Conservation (phyloP, 2,888 invertebrate species). For the Rhagium mordax region DNA sequence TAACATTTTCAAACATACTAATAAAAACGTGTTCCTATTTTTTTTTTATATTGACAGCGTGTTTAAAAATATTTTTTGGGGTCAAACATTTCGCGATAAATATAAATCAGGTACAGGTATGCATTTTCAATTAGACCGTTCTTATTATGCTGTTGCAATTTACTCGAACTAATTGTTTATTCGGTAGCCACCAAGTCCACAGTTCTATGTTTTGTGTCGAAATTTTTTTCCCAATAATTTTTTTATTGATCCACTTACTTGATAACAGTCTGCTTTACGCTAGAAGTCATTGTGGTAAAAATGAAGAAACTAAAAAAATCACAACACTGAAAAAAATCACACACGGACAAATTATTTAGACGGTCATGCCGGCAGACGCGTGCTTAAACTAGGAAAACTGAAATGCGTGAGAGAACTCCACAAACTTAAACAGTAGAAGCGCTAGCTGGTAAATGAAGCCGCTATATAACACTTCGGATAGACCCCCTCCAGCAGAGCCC, state of each 20-base stretch:
- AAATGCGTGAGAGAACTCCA: conserved; percentile 42
- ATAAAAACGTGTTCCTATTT: too few species aligned
- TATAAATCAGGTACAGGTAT: neutral
- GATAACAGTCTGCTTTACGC: conserved; percentile 73
- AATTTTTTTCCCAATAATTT: neutral
- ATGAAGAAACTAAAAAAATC: conserved; percentile 35
- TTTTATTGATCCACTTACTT: conserved; percentile 68
- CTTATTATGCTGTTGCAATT: neutral
- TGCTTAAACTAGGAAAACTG: conserved; percentile 38
- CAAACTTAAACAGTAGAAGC: conserved; percentile 50
- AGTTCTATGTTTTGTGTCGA: neutral
- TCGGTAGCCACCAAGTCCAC: neutral
- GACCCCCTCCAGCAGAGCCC: conserved; percentile 43
- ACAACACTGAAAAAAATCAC: conserved; percentile 38
- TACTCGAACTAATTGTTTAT: neutral
- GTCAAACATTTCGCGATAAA: neutral
- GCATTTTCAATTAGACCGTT: neutral
- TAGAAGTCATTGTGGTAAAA: conserved; percentile 69
- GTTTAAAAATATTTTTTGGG: too few species aligned
- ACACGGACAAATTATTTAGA: conserved; percentile 43
- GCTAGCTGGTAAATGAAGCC: conserved; percentile 46
- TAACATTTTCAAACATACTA: too few species aligned
- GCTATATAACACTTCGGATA: conserved; percentile 47
- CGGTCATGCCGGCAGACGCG: conserved; percentile 46
- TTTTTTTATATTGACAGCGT: too few species aligned